Base-by-base conservation (phyloP, 1,140 invertebrate genomes). In the Drosophila sucinea region DNA sequence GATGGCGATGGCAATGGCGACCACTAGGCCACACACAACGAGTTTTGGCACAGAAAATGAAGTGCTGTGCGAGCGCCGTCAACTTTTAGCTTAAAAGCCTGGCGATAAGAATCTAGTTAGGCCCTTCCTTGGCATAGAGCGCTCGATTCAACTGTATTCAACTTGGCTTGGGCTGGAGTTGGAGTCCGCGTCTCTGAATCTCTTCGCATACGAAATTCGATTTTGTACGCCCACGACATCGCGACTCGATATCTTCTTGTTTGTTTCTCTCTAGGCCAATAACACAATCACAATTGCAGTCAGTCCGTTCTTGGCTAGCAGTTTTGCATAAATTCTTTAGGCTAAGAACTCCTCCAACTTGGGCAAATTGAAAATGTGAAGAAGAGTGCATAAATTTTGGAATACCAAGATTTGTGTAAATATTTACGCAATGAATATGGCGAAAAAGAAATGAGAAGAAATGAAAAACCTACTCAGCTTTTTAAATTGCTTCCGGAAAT, bases 341-440 rank as follows among this genome's bases (percentile, higher is more conserved):
- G 38, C 62, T 17, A 65, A 65, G 75, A 68, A 62, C 70, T 76
- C 41, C 56, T 11, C 66, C 56, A 60, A 51, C 44, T 61, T 61
- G 40, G 67, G 81, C 80, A 89, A 89, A 89, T 89, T 89, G 84
- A 89, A 89, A 89, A 89, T 89, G 77, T 89, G 81, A 89, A 89
- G 80, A 89, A 89, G 84, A 85, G 84, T 77, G 81, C 85, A 89
- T 89, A 89, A 89, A 89, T 89, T 90, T 84, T 51, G 7, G 0
- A 27, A 51, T 51, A 89, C 89, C 68, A 77, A 71, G 81, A 81
- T 89, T 51, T 90, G 84, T 89, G 84, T 84, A 89, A 89, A 89
- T 89, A 89, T 89, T 89, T 89, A 85, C 77, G 58, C 77, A 80
- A 51, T 51, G 44, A 51, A 51, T 51, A 51, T 10, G 33, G 33